phyloP scores from a whole-genome alignment of 53 echinoderm and acorn worm genomes.

The Crossaster papposus region DNA sequence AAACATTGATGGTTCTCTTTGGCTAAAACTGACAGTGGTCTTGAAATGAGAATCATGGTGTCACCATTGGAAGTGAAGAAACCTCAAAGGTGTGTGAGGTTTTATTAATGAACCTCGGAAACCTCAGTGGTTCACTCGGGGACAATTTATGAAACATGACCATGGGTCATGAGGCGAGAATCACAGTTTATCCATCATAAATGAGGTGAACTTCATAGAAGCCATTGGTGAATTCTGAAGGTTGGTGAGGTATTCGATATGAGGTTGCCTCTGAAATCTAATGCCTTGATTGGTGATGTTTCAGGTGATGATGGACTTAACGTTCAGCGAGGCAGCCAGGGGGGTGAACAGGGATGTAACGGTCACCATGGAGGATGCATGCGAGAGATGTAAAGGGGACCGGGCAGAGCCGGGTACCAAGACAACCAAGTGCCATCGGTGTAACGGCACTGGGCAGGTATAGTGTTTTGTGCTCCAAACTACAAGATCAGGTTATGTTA shows the following conservation, averaged over 20 bases:
- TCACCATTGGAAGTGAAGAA: background rate
- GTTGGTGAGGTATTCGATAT: too few relatives aligned
- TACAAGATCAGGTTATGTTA: too few relatives aligned
- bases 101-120: background rate
- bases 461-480: too few relatives aligned
- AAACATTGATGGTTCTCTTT: too few relatives aligned
- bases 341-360: constrained; percentile 94
- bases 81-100: background rate
- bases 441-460: constrained; percentile 96
- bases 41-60: background rate
- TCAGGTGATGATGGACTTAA: constrained; percentile 94
- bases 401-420: constrained; percentile 96
- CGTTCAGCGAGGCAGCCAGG: constrained; percentile 90
- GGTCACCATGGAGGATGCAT: constrained; percentile 83
- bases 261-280: too few relatives aligned
- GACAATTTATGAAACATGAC: too few relatives aligned
- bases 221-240: background rate
- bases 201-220: background rate
- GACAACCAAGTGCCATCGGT: constrained; percentile 79
- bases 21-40: too few relatives aligned
- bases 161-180: too few relatives aligned
- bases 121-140: too few relatives aligned
- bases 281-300: background rate
- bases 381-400: constrained; percentile 88
- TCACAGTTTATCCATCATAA: too few relatives aligned